Conservation (phyloP, 2,888 invertebrate species). For the Epicampocera succincta region DNA sequence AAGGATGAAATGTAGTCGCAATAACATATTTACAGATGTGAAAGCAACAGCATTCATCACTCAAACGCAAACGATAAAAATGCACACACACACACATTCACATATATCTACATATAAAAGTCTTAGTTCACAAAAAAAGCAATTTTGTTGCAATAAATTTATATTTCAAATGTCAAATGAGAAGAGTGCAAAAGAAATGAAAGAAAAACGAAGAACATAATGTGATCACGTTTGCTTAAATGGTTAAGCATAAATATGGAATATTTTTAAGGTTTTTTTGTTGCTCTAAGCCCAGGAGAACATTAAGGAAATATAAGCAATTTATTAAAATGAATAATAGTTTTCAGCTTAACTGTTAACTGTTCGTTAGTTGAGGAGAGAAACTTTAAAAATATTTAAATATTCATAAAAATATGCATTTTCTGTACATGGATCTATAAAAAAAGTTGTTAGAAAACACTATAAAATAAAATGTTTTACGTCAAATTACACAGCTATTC, state of each 20-base stretch:
- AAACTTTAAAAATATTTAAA: neutral
- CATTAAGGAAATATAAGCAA: constrained; percentile 14
- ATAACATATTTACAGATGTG: constrained; percentile 19
- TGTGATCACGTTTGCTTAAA: constrained; percentile 62
- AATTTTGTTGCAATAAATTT: constrained; percentile 64
- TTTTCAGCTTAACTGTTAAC: constrained; percentile 2
- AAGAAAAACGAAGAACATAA: constrained; percentile 30
- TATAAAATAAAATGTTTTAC: too few species aligned
- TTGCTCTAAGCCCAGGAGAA: constrained; percentile 1
- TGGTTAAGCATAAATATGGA: constrained; percentile 52
- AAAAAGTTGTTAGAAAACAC: too few species aligned
- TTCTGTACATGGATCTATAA: too few species aligned
- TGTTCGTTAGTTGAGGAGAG: neutral
- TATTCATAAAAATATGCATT: too few species aligned
- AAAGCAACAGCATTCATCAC: constrained; percentile 47
- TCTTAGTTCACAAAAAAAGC: constrained; percentile 21
- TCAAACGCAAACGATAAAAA: constrained; percentile 41
- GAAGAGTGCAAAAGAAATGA: constrained; percentile 38
- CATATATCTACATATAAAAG: neutral
- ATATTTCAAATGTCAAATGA: constrained; percentile 59
- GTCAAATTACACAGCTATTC: too few species aligned
- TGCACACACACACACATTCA: constrained; percentile 18
- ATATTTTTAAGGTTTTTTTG: constrained; percentile 21
- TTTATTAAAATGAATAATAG: constrained; percentile 1
- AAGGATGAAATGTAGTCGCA: constrained; percentile 1